Evolutionary conservation across 1,140 invertebrate genomes (phyloP).

Genomic region (Drosophila seguyi): DNA sequence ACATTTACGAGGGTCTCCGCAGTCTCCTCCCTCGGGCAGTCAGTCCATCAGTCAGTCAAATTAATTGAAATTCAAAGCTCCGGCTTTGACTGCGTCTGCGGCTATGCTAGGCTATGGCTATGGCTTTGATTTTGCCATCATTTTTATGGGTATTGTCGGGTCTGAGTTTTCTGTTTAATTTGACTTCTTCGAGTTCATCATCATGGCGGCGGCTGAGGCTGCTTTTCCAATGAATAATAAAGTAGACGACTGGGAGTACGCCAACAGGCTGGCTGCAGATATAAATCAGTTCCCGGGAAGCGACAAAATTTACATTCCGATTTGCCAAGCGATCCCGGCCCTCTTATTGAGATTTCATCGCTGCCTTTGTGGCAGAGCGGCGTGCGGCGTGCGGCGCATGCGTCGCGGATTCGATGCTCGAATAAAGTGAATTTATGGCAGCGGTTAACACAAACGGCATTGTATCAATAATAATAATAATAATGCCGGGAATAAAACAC

Average conservation of each 20-base stretch:
- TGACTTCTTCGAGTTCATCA: constrained; percentile 49
- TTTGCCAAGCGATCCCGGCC: constrained; percentile 55
- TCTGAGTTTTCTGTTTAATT: constrained; percentile 69
- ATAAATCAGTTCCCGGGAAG: constrained; percentile 81
- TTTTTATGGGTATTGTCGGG: constrained; percentile 60
- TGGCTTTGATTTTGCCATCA: constrained; percentile 61
- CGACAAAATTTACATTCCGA: constrained; percentile 81
- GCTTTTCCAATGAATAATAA: constrained; percentile 81
- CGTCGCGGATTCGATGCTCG: constrained; percentile 40
- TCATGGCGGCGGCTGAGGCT: constrained; percentile 11
- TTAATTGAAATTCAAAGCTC: constrained; percentile 81
- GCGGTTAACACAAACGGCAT: constrained; percentile 75
- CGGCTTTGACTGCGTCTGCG: constrained; percentile 8
- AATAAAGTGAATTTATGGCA: constrained; percentile 70
- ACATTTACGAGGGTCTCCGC: constrained; percentile 59
- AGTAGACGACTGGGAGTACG: constrained; percentile 53
- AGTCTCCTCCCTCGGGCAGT: constrained; percentile 24
- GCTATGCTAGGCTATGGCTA: constrained; percentile 17
- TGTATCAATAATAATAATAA: constrained; percentile 74
- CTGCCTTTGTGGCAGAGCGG: constrained; percentile 67
- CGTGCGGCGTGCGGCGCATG: constrained; percentile 69
- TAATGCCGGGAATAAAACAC: constrained; percentile 35
- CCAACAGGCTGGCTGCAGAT: constrained; percentile 54
- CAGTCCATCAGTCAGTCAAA: constrained; percentile 53
- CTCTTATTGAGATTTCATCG: constrained; percentile 80